Evolutionary conservation across 2,888 invertebrate species (phyloP), one percentile per base, ranked within the genome.

Genomic region (Petrolisthes cinctipes): DNA sequence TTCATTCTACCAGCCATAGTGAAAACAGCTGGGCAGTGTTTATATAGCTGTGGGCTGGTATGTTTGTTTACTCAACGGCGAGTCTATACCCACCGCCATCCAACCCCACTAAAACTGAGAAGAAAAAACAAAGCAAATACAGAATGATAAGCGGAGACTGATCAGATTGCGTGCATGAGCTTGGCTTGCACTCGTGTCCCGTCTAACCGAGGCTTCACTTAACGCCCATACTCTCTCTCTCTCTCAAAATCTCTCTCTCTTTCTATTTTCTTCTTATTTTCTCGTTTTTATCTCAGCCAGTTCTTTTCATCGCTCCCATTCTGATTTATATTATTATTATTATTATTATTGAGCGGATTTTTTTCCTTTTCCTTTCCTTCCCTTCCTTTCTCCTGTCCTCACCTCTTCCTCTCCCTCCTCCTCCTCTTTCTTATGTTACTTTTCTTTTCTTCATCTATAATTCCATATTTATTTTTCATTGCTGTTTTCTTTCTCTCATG

Each of bases 71-170:
- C 37, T 37, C 37, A 37, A 37, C 37, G 37, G 37, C 37, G 37
- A n/a, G 71, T 71, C 71, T 71, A 20, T 71, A 71, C 71, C 17
- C 71, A 6, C 17, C 14, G n/a, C n/a, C 14, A 71, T 71, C 71
- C 71, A 71, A 71, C 71, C 71, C n/a, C 20, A 71, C 71, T 71
- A 71, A 71, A 71, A 11, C n/a, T 14, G 71, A 20, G 71, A 71
- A 71, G 6, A 11, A 17, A 14, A n/a, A 6, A n/a, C n/a, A 37
- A 37, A 37, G 37, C 37, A 37, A 1, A 37, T 37, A 37, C 2
- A 37, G 37, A 20, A 71, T 6, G 71, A 71, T 6, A n/a, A 71
- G 14, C 20, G 71, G 71, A 71, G 71, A 6, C 71, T 71, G 71
- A 6, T n/a, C n/a, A 37, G 37, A 37, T 37, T 37, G 37, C 37